These are phyloP conservation scores for Saccopteryx bilineata DNA, from an alignment of 2,113 vertebrate genomes.

Conservation along the genomic window DNA sequence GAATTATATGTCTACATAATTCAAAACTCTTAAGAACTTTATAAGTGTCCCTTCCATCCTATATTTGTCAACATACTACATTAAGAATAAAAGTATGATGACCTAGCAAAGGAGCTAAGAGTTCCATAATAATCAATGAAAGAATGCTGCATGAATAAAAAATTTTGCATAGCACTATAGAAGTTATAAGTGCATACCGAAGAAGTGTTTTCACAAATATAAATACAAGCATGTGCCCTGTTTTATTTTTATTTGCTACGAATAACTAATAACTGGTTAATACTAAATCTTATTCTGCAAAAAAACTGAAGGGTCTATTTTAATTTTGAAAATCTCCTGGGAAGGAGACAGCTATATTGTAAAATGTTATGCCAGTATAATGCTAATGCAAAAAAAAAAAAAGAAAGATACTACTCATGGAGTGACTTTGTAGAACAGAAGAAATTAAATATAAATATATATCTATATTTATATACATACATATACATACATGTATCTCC, in stretches of 20 bases:
- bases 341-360: neutral
- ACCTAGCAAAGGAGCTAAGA: neutral
- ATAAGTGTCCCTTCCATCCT: neutral
- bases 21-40: conserved; percentile 2
- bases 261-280: neutral
- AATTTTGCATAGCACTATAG: neutral
- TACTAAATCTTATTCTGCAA: neutral
- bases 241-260: neutral
- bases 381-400: neutral
- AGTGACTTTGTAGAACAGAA: neutral
- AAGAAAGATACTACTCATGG: neutral
- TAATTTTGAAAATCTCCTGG: conserved; percentile 13
- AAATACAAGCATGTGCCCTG: neutral
- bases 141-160: neutral
- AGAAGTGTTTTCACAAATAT: neutral
- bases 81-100: conserved; percentile 12
- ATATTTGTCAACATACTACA: conserved; percentile 5
- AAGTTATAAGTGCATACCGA: neutral
- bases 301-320: conserved; percentile 16
- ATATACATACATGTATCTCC: no score
- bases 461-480: no score
- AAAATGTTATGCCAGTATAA: neutral
- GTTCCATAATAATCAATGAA: neutral
- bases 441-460: neutral
- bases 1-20: neutral